Evolutionary conservation across 2,888 invertebrate species (phyloP).

Genomic region (Sarcophaga rosellei): DNA sequence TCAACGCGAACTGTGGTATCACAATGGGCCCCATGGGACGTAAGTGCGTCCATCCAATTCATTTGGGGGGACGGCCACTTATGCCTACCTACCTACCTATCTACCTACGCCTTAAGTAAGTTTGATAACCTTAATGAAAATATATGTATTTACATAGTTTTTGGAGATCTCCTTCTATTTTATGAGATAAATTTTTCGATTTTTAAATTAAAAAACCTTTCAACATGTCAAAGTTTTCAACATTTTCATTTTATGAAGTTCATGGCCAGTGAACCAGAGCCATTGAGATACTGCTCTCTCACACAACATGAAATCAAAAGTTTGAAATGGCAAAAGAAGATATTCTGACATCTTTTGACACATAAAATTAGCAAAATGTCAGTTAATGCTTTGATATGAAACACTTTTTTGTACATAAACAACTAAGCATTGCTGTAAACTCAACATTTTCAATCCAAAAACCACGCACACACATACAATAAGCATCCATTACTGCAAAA

Average conservation of each 20-base stretch:
- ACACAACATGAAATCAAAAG: slow-evolving; percentile 14
- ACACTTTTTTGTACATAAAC: slow-evolving; percentile 45
- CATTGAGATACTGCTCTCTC: not conserved
- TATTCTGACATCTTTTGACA: slow-evolving; percentile 66
- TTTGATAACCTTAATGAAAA: too few relatives aligned
- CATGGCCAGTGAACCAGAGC: slow-evolving; percentile 20
- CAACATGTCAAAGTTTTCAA: slow-evolving; percentile 15
- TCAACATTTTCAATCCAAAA: slow-evolving; percentile 10
- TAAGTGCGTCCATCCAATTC: too few relatives aligned
- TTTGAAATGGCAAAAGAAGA: slow-evolving; percentile 34
- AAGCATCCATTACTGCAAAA: slow-evolving; percentile 56
- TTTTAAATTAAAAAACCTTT: not conserved
- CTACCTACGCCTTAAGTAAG: too few relatives aligned
- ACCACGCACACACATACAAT: slow-evolving; percentile 37
- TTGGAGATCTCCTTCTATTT: too few relatives aligned
- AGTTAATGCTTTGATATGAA: slow-evolving; percentile 56
- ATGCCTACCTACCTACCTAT: too few relatives aligned
- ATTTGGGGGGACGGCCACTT: too few relatives aligned
- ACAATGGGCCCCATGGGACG: too few relatives aligned
- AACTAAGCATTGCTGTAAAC: slow-evolving; percentile 12
- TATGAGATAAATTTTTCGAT: not conserved
- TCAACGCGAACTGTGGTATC: too few relatives aligned
- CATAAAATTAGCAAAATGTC: slow-evolving; percentile 66
- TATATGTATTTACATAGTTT: too few relatives aligned
- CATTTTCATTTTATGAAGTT: slow-evolving; percentile 45